Percentiles rank a stretch among this genome's conserved stretches.
phyloP scores from a whole-genome alignment of 2,888 invertebrate species.

The Ectemnius cavifrons region DNA sequence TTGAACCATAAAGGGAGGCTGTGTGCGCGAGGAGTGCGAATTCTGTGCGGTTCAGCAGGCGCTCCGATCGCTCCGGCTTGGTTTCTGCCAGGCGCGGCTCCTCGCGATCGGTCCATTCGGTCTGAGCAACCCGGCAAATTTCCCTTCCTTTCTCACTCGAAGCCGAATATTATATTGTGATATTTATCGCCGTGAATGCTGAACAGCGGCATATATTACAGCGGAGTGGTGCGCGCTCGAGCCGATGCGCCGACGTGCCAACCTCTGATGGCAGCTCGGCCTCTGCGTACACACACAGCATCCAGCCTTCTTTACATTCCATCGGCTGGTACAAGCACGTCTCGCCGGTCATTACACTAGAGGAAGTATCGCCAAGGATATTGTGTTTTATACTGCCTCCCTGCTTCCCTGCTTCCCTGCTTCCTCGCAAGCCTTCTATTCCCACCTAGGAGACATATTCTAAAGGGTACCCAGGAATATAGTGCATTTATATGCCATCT shows the following conservation, averaged over 20 bases:
- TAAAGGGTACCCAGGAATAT: no score
- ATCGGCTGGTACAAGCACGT: constrained; percentile 21
- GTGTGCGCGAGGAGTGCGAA: neutral
- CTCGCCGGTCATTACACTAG: constrained; percentile 29
- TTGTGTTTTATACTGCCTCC: neutral
- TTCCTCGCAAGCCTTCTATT: no score
- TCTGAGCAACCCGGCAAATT: no score
- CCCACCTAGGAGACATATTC: no score
- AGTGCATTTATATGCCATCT: no score
- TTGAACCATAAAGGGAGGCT: constrained; percentile 44
- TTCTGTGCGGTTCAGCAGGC: no score
- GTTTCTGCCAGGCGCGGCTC: no score
- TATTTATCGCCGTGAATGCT: constrained; percentile 53
- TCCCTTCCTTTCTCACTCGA: constrained; percentile 13
- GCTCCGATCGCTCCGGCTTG: no score
- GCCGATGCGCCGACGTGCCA: constrained; percentile 30
- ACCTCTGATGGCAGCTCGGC: constrained; percentile 28
- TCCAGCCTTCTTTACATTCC: constrained; percentile 41
- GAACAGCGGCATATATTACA: constrained; percentile 52
- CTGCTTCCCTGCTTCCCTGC: no score
- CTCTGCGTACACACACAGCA: constrained; percentile 26
- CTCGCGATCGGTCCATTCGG: no score
- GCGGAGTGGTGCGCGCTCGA: constrained; percentile 14
- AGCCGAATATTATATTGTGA: constrained; percentile 55
- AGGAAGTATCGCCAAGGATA: constrained; percentile 23